Evolutionary conservation across 2,888 invertebrate genomes (phyloP), one percentile per base, ranked within the genome.

Genomic region (Chymomyza amoena): DNA sequence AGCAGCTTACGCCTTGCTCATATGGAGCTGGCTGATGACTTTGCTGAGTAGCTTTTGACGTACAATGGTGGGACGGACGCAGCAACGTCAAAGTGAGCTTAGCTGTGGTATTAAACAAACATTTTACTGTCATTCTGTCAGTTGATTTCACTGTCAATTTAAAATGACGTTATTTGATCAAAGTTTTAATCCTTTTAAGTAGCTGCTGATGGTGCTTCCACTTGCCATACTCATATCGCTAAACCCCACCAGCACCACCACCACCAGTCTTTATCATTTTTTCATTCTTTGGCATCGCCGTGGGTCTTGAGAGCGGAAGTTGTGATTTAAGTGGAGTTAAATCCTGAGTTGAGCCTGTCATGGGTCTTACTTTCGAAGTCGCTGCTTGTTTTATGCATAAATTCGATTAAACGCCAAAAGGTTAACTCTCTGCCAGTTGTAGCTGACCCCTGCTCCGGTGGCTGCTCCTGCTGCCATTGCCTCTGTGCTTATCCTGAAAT

Each of bases 391-490:
- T 80, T 78, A 85, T 89, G 81, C 87, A 86, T 79, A 89, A 89
- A 87, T 81, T 87, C 88, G 86, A 87, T 87, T 89, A 85, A 88
- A 78, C 83, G 86, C 70, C 86, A 75, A 87, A 89, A 85, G 81
- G 88, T 86, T 87, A 84, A 84, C 72, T 77, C 74, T 75, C 72
- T 71, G 61, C 20, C 70, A 51, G 62, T 57, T 50, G 20, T 72
- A 66, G 64, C 67, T 65, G 61, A 18, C 57, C 57, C 57, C 18
- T 15, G 25, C 15, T 10, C 20, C 20, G 18, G 18, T 54, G 10
- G n/a, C 60, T 71, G 28, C 56, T 65, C 25, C 65, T 56, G 64
- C 45, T 10, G 68, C 73, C 69, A 69, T 77, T 57, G 57, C 65
- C 69, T 63, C 66, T 32, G 50, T 73, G 68, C 70, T 85, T 80